Base-by-base conservation (phyloP, 2,113 vertebrate species). In the Psophia crepitans region DNA sequence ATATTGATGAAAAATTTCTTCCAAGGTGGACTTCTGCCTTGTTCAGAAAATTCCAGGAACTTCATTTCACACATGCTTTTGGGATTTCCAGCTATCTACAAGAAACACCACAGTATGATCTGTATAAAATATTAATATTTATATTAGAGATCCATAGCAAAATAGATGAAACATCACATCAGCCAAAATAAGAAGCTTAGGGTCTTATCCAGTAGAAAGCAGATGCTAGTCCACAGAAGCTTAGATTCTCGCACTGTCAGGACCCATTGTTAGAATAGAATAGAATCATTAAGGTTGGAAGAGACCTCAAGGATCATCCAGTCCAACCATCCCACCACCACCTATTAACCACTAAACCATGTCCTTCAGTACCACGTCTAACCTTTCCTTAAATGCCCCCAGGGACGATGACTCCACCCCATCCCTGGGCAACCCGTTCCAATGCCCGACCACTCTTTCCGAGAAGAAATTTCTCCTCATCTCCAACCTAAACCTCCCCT, bases 161-260 rank as follows among this genome's bases (percentile, higher is more conserved):
- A 96, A 94, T 39, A 94, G 54, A 90, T 95, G 83, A 85, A 93
- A 79, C 22, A 23, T 8, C 44, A 58, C 37, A 91, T 56, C 54
- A 86, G 30, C 21, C 58, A 92, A 24, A 69, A 39, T 95, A 96
- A 93, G 96, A 56, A 90, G 93, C 60, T 96, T 96, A 96, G 51
- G 54, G n/a, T 70, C 27, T 96, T 90, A 93, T n/a, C 51, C 88
- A 60, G 33, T 58, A 81, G 51, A 97, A 95, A 93, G 58, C 79
- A 97, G 95, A 90, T 90, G 83, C 10, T 81, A 54, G 39, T 84
- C 71, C 81, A 65, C 39, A 69, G 76, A 93, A 53, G 9, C 74
- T 85, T 71, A 41, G n/a, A 37, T 32, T 60, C 69, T 44, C 17
- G 64, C 35, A 46, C 16, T 78, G n/a, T 20, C 46, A 70, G 43